These are phyloP conservation scores for Lepus europaeus DNA, from an alignment of 2,113 vertebrate genomes.

Conservation along the genomic window DNA sequence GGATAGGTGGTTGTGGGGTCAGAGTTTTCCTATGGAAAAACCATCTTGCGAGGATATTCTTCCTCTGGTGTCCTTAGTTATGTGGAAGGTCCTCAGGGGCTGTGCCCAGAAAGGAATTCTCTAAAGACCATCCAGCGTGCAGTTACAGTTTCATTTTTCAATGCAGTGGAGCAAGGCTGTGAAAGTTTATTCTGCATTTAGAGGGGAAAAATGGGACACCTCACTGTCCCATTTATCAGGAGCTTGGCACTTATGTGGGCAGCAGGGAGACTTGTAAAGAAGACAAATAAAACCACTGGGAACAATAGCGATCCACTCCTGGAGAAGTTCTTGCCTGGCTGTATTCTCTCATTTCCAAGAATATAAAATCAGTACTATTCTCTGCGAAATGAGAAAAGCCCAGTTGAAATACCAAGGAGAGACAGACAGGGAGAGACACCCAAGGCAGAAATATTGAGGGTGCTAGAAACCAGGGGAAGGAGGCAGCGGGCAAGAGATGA, in stretches of 20 bases:
- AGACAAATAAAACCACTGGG: slow-evolving; percentile 78
- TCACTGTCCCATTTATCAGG: slow-evolving; percentile 74
- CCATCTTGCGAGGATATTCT: slow-evolving; percentile 51
- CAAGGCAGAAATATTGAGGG: neutral
- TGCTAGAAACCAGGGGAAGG: neutral
- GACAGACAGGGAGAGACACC: neutral
- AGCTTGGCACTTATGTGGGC: slow-evolving; percentile 79
- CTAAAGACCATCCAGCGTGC: slow-evolving; percentile 41
- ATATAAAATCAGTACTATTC: slow-evolving; percentile 42
- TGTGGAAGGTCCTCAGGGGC: slow-evolving; percentile 10
- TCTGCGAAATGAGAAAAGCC: slow-evolving; percentile 52
- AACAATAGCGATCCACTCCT: slow-evolving; percentile 72
- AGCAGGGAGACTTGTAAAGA: slow-evolving; percentile 76
- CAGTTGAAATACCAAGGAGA: slow-evolving; percentile 45
- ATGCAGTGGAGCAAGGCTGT: slow-evolving; percentile 54
- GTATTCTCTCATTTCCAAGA: slow-evolving; percentile 67
- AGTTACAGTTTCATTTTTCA: slow-evolving; percentile 77
- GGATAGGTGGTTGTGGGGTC: neutral
- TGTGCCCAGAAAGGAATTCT: slow-evolving; percentile 57
- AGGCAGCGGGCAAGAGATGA: neutral
- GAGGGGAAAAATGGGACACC: slow-evolving; percentile 76
- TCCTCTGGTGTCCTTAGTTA: neutral
- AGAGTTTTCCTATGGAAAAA: slow-evolving; percentile 58
- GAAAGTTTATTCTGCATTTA: slow-evolving; percentile 74
- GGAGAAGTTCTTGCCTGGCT: slow-evolving; percentile 33